Conservation (phyloP, 2,888 invertebrate genomes). For the Nudaria mundana region DNA sequence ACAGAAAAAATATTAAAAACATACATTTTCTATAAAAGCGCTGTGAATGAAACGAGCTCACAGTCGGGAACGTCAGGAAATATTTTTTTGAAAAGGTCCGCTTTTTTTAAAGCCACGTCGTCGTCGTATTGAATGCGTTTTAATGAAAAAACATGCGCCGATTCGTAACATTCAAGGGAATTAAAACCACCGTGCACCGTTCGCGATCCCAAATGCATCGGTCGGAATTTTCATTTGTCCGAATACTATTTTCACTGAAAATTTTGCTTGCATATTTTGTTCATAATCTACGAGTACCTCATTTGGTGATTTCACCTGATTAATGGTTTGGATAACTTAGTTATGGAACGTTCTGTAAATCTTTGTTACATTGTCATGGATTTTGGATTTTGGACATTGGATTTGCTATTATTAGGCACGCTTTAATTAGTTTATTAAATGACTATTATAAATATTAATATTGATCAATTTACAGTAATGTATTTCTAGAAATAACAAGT, state of each 20-base stretch:
- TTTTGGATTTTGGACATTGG: too few relatives aligned
- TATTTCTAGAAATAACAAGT: too few relatives aligned
- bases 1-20: slow-evolving; percentile 35
- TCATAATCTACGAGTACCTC: slow-evolving; percentile 50
- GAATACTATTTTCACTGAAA: slow-evolving; percentile 70
- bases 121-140: slow-evolving; percentile 80
- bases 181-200: slow-evolving; percentile 70
- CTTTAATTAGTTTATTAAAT: too few relatives aligned
- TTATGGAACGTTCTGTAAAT: slow-evolving; percentile 6
- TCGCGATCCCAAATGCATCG: slow-evolving; percentile 63
- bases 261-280: slow-evolving; percentile 52
- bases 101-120: slow-evolving; percentile 76
- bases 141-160: slow-evolving; percentile 81
- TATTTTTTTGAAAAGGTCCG: slow-evolving; percentile 77
- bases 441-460: too few relatives aligned
- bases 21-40: slow-evolving; percentile 52
- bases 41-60: slow-evolving; percentile 58
- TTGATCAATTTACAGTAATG: too few relatives aligned
- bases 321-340: slow-evolving; percentile 45
- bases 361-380: neutral
- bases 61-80: slow-evolving; percentile 72
- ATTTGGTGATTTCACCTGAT: slow-evolving; percentile 48
- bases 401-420: too few relatives aligned
- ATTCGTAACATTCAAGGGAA: slow-evolving; percentile 80
- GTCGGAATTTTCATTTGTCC: slow-evolving; percentile 72